Percentiles rank a stretch among this genome's conserved stretches.
Conservation (phyloP, 2,113 vertebrate genomes). For the Dermatemys mawii region DNA sequence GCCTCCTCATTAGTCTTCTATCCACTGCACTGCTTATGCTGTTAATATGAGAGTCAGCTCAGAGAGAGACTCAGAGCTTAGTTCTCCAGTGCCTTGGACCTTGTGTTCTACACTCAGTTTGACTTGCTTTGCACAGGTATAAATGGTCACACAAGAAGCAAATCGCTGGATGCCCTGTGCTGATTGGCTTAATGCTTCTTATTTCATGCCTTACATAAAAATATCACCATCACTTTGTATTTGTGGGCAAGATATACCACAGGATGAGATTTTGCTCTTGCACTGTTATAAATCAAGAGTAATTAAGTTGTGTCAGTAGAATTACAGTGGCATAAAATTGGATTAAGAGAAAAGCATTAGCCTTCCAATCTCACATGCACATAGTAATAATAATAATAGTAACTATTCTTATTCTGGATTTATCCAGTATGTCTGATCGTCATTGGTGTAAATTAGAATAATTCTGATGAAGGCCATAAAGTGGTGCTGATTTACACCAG, state of each 20-base stretch:
- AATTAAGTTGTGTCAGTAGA: not conserved
- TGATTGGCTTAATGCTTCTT: not conserved
- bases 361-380: not conserved
- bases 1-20: not conserved
- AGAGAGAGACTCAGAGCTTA: not conserved
- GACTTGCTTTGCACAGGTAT: not conserved
- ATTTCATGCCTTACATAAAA: not conserved
- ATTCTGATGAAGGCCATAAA: not conserved
- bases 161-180: not conserved
- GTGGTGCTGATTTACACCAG: not conserved
- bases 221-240: accelerated
- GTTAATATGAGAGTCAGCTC: not conserved
- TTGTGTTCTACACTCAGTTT: not conserved
- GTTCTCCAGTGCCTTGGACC: not conserved
- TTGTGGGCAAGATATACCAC: not conserved
- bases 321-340: not conserved
- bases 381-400: not conserved
- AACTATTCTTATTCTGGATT: not conserved
- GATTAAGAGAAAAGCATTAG: not conserved
- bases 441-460: not conserved
- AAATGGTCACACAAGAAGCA: not conserved
- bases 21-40: not conserved
- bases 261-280: not conserved
- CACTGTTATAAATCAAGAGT: not conserved
- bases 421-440: not conserved